A percentile compares a stretch with the other conserved stretches of the same genome.
Evolutionary conservation across 2,888 invertebrate genomes (phyloP).

Genomic region (Pristionchus exspectatus): DNA sequence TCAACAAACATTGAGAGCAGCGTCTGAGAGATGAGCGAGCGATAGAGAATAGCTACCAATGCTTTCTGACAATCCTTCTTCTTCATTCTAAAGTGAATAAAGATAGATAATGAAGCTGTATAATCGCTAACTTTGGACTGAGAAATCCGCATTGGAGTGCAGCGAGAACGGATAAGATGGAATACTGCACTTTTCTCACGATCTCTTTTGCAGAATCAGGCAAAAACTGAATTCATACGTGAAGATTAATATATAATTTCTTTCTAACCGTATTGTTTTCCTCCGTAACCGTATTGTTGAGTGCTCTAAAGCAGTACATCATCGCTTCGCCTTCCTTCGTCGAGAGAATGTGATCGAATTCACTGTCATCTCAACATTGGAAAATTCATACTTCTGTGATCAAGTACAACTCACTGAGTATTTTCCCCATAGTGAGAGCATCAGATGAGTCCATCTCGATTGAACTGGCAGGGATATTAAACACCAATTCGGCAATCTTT

Average conservation of each 20-base stretch:
- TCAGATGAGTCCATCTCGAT: constrained; percentile 35
- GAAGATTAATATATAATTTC: not conserved
- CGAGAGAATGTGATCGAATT: constrained; percentile 6
- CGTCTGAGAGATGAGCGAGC: not conserved
- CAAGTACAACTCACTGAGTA: not conserved
- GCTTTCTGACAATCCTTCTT: not conserved
- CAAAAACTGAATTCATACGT: not conserved
- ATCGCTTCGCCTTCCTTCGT: constrained; percentile 35
- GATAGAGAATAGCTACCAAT: constrained; percentile 7
- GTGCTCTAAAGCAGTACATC: constrained; percentile 13
- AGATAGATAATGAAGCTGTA: not conserved
- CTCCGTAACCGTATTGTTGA: not conserved
- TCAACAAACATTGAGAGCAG: constrained; percentile 22
- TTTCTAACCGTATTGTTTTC: not conserved
- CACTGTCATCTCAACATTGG: not conserved
- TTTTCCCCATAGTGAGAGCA: not conserved
- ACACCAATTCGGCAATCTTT: not conserved
- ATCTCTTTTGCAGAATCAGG: constrained; percentile 4
- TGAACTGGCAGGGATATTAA: not conserved
- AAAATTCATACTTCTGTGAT: not conserved
- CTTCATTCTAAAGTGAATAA: constrained; percentile 1
- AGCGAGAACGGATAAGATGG: constrained; percentile 11
- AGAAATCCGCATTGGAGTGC: constrained; percentile 20
- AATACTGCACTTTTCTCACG: not conserved
- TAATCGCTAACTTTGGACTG: not conserved